These are phyloP conservation scores for Drosophila incognita DNA, from an alignment of 2,888 invertebrate genomes.

Conservation along the genomic window DNA sequence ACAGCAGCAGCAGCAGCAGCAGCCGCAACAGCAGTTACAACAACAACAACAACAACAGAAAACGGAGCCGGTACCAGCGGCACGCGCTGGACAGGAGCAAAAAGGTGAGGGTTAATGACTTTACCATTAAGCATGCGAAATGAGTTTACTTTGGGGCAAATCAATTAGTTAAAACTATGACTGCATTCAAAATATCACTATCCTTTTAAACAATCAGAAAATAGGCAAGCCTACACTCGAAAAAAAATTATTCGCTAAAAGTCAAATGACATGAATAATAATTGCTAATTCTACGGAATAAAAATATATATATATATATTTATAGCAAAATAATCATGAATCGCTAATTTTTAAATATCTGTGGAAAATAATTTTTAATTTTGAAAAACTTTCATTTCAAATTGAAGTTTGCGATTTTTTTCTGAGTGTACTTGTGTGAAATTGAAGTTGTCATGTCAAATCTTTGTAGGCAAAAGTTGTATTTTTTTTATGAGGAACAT, in stretches of 20 bases:
- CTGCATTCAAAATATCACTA: neutral
- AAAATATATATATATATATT: too few species aligned
- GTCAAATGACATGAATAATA: neutral
- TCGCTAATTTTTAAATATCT: too few species aligned
- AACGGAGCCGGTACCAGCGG: conserved; percentile 52
- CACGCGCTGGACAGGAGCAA: conserved; percentile 73
- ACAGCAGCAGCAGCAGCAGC: conserved; percentile 45
- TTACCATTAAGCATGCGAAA: conserved; percentile 63
- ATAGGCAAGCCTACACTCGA: neutral
- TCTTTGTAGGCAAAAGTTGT: neutral
- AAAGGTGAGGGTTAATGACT: conserved; percentile 69
- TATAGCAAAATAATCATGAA: too few species aligned
- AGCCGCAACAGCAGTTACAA: conserved; percentile 51
- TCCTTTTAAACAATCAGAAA: neutral
- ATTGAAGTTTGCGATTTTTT: neutral
- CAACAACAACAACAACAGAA: conserved; percentile 53
- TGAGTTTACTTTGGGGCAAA: conserved; percentile 47
- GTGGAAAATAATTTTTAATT: neutral
- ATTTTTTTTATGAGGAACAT: neutral
- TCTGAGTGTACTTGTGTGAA: neutral
- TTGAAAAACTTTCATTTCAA: neutral
- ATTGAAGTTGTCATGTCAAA: neutral
- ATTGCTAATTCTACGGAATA: neutral
- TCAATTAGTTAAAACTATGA: conserved; percentile 56
- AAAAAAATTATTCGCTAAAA: neutral